These are phyloP conservation scores for Euplexia lucipara DNA, from an alignment of 2,888 invertebrate species.

Conservation along the genomic window DNA sequence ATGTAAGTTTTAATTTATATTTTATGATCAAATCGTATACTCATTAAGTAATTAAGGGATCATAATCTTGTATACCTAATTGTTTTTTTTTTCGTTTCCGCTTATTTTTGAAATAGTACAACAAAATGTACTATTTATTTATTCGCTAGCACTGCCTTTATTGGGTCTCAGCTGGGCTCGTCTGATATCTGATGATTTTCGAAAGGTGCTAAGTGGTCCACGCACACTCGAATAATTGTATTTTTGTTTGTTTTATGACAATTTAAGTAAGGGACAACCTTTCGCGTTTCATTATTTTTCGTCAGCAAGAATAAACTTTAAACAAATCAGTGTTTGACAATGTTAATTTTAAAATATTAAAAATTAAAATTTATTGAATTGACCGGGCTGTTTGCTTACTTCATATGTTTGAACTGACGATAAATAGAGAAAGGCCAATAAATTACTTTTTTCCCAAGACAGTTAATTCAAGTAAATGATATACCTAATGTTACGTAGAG, in stretches of 20 bases:
- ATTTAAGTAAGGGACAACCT: conserved; percentile 37
- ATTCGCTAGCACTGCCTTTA: conserved; percentile 60
- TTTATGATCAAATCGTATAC: conserved; percentile 87
- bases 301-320: conserved; percentile 4
- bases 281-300: conserved; percentile 32
- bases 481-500: conserved; percentile 42
- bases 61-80: conserved; percentile 46
- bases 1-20: conserved; percentile 69
- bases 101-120: conserved; percentile 23
- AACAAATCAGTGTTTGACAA: conserved; percentile 9
- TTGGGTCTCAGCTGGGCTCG: conserved; percentile 25
- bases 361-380: conserved; percentile 29
- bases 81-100: conserved; percentile 18
- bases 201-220: conserved; percentile 45
- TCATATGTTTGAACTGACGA: conserved; percentile 5
- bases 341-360: conserved; percentile 25
- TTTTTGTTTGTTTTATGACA: conserved; percentile 58
- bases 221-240: conserved; percentile 77
- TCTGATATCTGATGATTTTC: conserved; percentile 13
- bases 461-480: conserved; percentile 31
- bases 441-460: conserved; percentile 16
- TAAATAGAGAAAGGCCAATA: conserved; percentile 13
- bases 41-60: conserved; percentile 78
- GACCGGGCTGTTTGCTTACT: background rate
- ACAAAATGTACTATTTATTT: conserved; percentile 57